These are phyloP conservation scores for Strongylocentrotus purpuratus DNA, from an alignment of 35 echinoderm and acorn worm species.

Conservation along the genomic window DNA sequence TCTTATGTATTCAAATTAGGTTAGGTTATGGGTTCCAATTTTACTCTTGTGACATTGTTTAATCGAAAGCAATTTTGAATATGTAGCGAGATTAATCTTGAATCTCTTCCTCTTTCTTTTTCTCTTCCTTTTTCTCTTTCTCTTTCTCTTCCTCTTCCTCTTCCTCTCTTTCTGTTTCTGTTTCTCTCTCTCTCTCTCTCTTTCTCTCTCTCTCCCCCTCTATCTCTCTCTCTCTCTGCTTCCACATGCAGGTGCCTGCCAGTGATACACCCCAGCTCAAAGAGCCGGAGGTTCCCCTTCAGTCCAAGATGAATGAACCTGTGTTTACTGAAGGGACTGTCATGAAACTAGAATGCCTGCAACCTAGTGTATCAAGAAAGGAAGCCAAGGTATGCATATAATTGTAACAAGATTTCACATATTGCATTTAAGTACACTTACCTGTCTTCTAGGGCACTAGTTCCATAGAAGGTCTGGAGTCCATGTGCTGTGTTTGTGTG, in stretches of 20 bases:
- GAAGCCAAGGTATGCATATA: slow-evolving; percentile 62
- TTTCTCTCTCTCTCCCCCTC: not conserved
- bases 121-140: not conserved
- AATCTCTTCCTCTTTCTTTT: not conserved
- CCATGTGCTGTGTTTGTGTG: too few species aligned
- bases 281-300: not conserved
- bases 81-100: too few species aligned
- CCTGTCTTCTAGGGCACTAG: too few species aligned
- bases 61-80: too few species aligned
- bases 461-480: too few species aligned
- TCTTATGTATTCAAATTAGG: too few species aligned
- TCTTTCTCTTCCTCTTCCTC: not conserved
- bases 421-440: too few species aligned
- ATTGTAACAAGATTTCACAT: too few species aligned
- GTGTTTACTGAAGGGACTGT: slow-evolving; percentile 72
- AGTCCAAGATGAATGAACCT: slow-evolving; percentile 45
- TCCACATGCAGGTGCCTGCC: not conserved
- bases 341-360: slow-evolving; percentile 60
- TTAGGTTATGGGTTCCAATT: too few species aligned
- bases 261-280: not conserved
- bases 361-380: slow-evolving; percentile 73
- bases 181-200: not conserved
- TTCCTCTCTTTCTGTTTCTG: not conserved
- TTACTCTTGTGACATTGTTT: too few species aligned
- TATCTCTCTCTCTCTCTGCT: not conserved